These are phyloP conservation scores for Cactoblastis cactorum DNA, from an alignment of 2,888 invertebrate genomes.

Conservation along the genomic window DNA sequence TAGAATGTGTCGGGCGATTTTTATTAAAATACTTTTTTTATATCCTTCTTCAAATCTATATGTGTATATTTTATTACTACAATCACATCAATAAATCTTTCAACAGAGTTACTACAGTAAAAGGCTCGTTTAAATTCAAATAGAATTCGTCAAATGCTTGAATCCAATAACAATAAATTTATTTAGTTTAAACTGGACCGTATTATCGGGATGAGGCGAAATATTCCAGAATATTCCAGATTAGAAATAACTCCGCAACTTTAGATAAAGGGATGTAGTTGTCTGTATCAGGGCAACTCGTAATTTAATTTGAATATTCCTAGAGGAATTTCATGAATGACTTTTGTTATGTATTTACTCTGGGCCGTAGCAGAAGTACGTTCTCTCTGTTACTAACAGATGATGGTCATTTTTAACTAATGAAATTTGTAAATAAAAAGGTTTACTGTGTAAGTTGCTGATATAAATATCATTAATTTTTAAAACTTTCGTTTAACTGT, in stretches of 20 bases:
- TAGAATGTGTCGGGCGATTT: too few relatives aligned
- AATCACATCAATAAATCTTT: too few relatives aligned
- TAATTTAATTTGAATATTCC: slow-evolving; percentile 68
- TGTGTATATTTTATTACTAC: too few relatives aligned
- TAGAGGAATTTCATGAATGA: slow-evolving; percentile 60
- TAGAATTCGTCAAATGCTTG: not conserved
- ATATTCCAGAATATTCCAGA: slow-evolving; percentile 63
- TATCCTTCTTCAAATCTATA: too few relatives aligned
- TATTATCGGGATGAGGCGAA: slow-evolving; percentile 46
- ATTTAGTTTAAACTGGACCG: slow-evolving; percentile 39
- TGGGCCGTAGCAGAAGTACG: slow-evolving; percentile 30
- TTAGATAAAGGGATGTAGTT: slow-evolving; percentile 60
- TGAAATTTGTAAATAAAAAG: too few relatives aligned
- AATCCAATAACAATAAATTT: slow-evolving; percentile 25
- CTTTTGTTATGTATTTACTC: slow-evolving; percentile 54
- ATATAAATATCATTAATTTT: too few relatives aligned
- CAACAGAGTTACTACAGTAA: too few relatives aligned
- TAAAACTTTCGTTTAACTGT: too few relatives aligned
- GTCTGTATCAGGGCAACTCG: slow-evolving; percentile 47
- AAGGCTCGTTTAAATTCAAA: too few relatives aligned
- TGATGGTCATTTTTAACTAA: too few relatives aligned
- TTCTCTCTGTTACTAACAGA: not conserved
- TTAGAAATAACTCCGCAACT: slow-evolving; percentile 60
- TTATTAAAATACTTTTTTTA: too few relatives aligned
- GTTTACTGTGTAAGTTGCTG: too few relatives aligned